A percentile compares a stretch with the other conserved stretches of the same genome.
These are phyloP conservation scores for Malacoctenus gilli DNA, from an alignment of 2,797 vertebrate genomes.

Conservation along the genomic window DNA sequence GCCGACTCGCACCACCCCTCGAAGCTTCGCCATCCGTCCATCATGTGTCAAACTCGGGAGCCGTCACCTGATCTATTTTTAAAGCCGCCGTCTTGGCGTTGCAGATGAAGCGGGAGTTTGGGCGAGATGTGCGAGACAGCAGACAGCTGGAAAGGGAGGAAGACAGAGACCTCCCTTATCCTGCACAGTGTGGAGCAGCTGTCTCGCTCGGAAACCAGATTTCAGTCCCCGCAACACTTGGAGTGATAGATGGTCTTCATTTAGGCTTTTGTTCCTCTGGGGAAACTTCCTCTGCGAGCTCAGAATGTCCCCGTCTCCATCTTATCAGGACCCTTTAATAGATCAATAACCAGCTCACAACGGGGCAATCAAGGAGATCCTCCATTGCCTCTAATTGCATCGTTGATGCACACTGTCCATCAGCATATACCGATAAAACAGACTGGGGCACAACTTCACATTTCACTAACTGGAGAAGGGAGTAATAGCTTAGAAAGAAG, in stretches of 20 bases:
- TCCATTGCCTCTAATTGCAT: conserved; percentile 47
- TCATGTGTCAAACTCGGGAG: conserved; percentile 33
- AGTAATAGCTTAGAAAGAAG: conserved; percentile 25
- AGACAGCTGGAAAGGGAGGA: conserved; percentile 1
- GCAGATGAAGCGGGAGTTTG: conserved; percentile 25
- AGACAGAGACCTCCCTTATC: conserved; percentile 1
- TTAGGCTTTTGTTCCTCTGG: conserved; percentile 62
- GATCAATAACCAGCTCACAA: conserved; percentile 65
- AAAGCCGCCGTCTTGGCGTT: conserved; percentile 12
- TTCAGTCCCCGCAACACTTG: conserved; percentile 50
- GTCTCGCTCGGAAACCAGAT: conserved; percentile 45
- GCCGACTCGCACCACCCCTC: conserved; percentile 10
- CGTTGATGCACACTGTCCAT: conserved; percentile 32
- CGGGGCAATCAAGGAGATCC: conserved; percentile 54
- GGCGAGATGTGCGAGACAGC: background rate
- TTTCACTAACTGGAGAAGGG: conserved; percentile 16
- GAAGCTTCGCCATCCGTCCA: conserved; percentile 16
- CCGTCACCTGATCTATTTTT: conserved; percentile 30
- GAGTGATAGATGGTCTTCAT: conserved; percentile 77
- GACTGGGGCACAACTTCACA: conserved; percentile 11
- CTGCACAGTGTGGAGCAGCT: conserved; percentile 21
- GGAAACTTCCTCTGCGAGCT: conserved; percentile 25
- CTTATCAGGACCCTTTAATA: conserved; percentile 58
- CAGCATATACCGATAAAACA: conserved; percentile 28
- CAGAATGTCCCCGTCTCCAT: conserved; percentile 49